Evolutionary conservation across 2,888 invertebrate genomes (phyloP).

Genomic region (Hipparchia semele): DNA sequence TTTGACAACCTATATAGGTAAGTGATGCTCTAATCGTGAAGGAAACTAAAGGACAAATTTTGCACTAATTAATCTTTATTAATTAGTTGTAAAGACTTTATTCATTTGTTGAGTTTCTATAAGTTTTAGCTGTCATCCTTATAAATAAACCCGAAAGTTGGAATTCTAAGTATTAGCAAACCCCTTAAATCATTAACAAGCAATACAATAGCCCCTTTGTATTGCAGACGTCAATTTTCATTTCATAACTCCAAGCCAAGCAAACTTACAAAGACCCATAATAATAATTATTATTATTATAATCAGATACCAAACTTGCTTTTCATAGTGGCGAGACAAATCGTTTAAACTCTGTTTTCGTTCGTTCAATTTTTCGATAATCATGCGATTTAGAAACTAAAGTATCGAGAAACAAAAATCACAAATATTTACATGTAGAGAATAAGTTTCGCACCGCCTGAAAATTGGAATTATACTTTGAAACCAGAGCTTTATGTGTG

Average conservation of each 20-base stretch:
- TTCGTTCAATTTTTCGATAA: not conserved
- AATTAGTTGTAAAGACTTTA: too few relatives aligned
- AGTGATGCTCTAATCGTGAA: too few relatives aligned
- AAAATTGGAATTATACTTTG: not conserved
- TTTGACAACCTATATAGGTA: too few relatives aligned
- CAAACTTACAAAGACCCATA: conserved; percentile 37
- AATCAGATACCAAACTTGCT: conserved; percentile 36
- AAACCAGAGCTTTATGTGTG: not conserved
- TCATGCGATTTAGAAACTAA: not conserved
- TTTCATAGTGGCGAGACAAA: conserved; percentile 16
- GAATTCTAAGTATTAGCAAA: conserved; percentile 16
- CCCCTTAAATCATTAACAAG: conserved; percentile 22
- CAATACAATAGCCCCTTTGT: conserved; percentile 30
- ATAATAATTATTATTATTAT: conserved; percentile 14
- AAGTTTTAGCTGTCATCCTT: not conserved
- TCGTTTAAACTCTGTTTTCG: not conserved
- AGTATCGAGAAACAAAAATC: not conserved
- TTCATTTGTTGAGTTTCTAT: not conserved
- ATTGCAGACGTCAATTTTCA: conserved; percentile 29
- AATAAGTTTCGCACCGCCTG: not conserved
- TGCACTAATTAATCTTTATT: too few relatives aligned
- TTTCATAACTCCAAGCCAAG: conserved; percentile 36
- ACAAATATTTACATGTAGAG: not conserved
- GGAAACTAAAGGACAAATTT: too few relatives aligned
- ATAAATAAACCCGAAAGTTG: conserved; percentile 4